A percentile compares a stretch with the other conserved stretches of the same genome.
These are phyloP conservation scores for Melopsittacus undulatus DNA, from an alignment of 2,797 vertebrate genomes.

Conservation along the genomic window DNA sequence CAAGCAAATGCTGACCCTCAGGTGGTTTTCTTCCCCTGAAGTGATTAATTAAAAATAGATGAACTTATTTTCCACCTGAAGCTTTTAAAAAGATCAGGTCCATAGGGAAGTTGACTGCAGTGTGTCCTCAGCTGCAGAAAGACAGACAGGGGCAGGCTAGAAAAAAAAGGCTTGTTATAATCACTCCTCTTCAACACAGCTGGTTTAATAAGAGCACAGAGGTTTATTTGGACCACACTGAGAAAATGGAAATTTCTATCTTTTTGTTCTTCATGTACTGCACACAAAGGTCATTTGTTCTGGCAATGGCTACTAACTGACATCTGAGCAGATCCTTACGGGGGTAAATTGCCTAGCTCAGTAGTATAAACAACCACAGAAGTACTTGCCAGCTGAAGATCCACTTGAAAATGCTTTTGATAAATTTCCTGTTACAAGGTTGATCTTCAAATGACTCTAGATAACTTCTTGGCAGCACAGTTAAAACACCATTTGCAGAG, in stretches of 20 bases:
- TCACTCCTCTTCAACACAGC: slow-evolving; percentile 44
- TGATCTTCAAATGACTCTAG: slow-evolving; percentile 14
- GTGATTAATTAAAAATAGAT: neutral
- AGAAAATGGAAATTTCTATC: slow-evolving; percentile 44
- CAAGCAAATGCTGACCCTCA: neutral
- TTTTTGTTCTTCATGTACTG: neutral
- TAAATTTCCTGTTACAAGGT: slow-evolving; percentile 15
- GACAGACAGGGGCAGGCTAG: slow-evolving; percentile 31
- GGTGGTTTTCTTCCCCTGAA: neutral
- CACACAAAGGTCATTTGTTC: slow-evolving; percentile 25
- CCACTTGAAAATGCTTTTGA: neutral
- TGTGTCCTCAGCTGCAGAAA: neutral
- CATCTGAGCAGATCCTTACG: slow-evolving; percentile 31
- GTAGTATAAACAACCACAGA: slow-evolving; percentile 5
- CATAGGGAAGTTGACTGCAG: neutral
- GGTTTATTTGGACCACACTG: slow-evolving; percentile 22
- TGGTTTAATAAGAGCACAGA: slow-evolving; percentile 52
- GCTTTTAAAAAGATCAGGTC: neutral
- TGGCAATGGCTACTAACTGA: slow-evolving; percentile 22
- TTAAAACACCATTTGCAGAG: neutral
- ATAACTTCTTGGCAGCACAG: neutral
- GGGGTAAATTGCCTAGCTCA: slow-evolving; percentile 10
- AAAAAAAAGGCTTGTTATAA: neutral
- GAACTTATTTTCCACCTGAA: slow-evolving; percentile 27
- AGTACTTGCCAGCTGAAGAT: neutral